Conservation (phyloP, 2,797 vertebrate species). For the Halcyon badia region DNA sequence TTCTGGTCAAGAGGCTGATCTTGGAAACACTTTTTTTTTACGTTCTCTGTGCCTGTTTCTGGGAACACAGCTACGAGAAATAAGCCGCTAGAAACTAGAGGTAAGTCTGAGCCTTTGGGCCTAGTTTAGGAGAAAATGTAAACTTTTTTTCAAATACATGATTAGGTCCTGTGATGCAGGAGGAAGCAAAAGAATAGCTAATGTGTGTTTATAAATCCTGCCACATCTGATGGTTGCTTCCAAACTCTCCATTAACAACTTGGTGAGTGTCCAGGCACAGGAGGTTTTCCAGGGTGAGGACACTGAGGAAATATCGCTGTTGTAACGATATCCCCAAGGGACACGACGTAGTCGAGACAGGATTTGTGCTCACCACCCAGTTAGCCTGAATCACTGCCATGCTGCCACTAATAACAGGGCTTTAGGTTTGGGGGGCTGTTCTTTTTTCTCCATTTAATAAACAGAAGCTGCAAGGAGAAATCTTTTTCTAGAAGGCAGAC, state of each 20-base stretch:
- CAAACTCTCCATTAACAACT: conserved; percentile 49
- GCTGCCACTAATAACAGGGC: not conserved
- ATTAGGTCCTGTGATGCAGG: not conserved
- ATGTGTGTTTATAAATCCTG: not conserved
- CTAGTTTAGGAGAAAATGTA: not conserved
- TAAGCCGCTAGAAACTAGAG: not conserved
- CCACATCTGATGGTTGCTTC: not conserved
- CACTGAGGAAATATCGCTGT: not conserved
- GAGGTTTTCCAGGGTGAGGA: not conserved
- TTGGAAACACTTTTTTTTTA: not conserved
- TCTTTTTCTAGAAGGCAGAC: not conserved
- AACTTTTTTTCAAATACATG: not conserved
- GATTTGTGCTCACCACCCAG: not conserved
- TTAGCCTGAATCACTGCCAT: not conserved
- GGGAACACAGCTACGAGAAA: not conserved
- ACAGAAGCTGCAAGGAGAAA: not conserved
- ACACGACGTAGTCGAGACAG: accelerated
- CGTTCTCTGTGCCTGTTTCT: not conserved
- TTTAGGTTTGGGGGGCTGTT: not conserved
- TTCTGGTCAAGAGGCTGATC: not conserved
- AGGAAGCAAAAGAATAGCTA: not conserved
- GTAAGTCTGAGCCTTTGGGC: not conserved
- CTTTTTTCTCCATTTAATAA: not conserved
- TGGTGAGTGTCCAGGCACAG: conserved; percentile 28
- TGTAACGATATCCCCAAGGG: not conserved